phyloP scores from a whole-genome alignment of 1,140 invertebrate species.

The Harpegnathos saltator region DNA sequence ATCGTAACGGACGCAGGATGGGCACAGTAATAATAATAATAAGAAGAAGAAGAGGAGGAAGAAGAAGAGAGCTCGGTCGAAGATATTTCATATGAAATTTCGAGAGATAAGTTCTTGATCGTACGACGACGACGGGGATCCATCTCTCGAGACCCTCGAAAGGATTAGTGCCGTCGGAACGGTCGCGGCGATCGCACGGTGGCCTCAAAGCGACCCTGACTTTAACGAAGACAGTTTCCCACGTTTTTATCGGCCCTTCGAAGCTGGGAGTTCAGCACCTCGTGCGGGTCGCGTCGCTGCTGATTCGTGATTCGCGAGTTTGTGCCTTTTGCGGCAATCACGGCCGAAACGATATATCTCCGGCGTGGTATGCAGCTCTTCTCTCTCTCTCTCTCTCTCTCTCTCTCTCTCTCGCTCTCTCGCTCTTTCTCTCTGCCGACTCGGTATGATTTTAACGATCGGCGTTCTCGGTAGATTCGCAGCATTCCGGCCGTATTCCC shows the following conservation, averaged over 20 bases:
- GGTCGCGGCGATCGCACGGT: conserved; percentile 18
- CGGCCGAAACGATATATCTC: conserved; percentile 39
- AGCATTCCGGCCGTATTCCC: conserved; percentile 54
- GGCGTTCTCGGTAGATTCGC: conserved; percentile 58
- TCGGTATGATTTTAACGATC: conserved; percentile 59
- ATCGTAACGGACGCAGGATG: background rate
- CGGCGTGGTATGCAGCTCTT: conserved; percentile 16
- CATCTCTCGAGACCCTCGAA: conserved; percentile 19
- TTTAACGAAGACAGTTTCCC: conserved; percentile 57
- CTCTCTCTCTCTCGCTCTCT: conserved; percentile 2
- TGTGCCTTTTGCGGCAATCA: conserved; percentile 54
- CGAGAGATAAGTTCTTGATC: conserved; percentile 16
- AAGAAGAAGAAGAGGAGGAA: too few species aligned
- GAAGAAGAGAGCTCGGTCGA: conserved; percentile 8
- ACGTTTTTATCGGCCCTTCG: conserved; percentile 47
- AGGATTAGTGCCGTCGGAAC: conserved; percentile 29
- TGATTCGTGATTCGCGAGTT: conserved; percentile 59
- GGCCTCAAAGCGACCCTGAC: conserved; percentile 47
- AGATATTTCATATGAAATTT: conserved; percentile 36
- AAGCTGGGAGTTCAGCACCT: conserved; percentile 3
- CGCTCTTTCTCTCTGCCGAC: background rate
- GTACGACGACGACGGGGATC: background rate
- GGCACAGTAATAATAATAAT: too few species aligned
- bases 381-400: conserved; percentile 2
- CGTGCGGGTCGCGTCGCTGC: conserved; percentile 38